Base-by-base conservation (phyloP, 2,888 invertebrate genomes). In the Megamerina dolium region DNA sequence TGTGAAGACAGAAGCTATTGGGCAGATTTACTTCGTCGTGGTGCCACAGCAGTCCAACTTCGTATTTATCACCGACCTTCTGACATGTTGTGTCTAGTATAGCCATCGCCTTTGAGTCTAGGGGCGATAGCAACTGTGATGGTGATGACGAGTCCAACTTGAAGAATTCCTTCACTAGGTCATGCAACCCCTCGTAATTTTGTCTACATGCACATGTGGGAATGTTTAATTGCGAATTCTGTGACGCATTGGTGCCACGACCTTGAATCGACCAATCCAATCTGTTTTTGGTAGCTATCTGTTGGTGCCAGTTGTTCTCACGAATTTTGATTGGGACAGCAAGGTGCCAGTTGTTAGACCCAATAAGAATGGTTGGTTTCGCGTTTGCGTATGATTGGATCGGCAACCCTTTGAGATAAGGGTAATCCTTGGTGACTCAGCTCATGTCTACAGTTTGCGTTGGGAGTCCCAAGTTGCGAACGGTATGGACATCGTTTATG, bases 261-360 rank as follows among this genome's bases (percentile, higher is more conserved):
- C 20, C 43, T 14, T 43, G 34, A 12, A 43, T 3, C 12, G 45
- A 19, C 49, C 46, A 46, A 3, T 46, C 43, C n/a, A 50, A 10
- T 1, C 40, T 29, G 1, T 34, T 40, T 36, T 47, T 50, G 5
- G 45, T n/a, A 38, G 49, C 46, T 5, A 29, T 37, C 12, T 41
- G 42, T 16, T 49, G 21, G 6, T 23, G 2, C 29, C 35, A 27
- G 2, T 23, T 19, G 3, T 43, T 43, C 26, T 50, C 48, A 23
- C 29, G 21, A 10, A 47, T 37, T n/a, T 45, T 50, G 1, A 47
- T 13, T 5, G 42, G 50, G 2, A 47, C 20, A 1, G 41, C 40
- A 3, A 50, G 12, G 5, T 34, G 36, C 30, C 43, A 43, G 21
- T 48, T 50, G n/a, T n/a, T n/a, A n/a, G n/a, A n/a, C n/a, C n/a